Evolutionary conservation across 2,797 vertebrate genomes (phyloP).

Genomic region (Enteromius trimaculatus): DNA sequence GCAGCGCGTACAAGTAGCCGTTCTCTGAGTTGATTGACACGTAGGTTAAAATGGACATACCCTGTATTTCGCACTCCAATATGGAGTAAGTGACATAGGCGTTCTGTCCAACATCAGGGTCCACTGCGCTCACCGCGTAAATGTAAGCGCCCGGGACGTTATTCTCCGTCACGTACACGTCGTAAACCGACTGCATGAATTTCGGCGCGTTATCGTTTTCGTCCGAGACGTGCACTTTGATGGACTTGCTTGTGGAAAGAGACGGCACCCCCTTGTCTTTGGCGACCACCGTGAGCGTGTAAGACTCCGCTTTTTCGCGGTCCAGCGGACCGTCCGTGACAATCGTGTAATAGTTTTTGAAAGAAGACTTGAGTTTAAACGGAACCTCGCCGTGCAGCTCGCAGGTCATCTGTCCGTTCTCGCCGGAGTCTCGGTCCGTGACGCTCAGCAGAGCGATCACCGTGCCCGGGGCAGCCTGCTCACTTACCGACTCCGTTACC

Average conservation of each 20-base stretch:
- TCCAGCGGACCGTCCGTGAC: slow-evolving; percentile 93
- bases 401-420: slow-evolving; percentile 93
- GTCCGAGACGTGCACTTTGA: slow-evolving; percentile 94
- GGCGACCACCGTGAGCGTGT: slow-evolving; percentile 94
- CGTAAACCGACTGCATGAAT: slow-evolving; percentile 91
- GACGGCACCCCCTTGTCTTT: slow-evolving; percentile 88
- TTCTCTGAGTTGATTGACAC: slow-evolving; percentile 98
- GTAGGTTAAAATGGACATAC: slow-evolving; percentile 97
- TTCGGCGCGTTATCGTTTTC: slow-evolving; percentile 96
- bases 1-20: slow-evolving; percentile 94
- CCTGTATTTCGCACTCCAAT: slow-evolving; percentile 96
- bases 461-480: slow-evolving; percentile 91
- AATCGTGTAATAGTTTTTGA: slow-evolving; percentile 96
- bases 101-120: slow-evolving; percentile 91
- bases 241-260: slow-evolving; percentile 91
- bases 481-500: slow-evolving; percentile 94
- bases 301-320: slow-evolving; percentile 88
- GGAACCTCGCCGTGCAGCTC: slow-evolving; percentile 93
- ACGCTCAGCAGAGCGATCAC: slow-evolving; percentile 98
- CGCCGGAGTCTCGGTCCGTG: slow-evolving; percentile 91
- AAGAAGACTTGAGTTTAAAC: slow-evolving; percentile 94
- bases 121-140: slow-evolving; percentile 92
- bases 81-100: slow-evolving; percentile 93
- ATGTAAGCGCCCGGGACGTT: slow-evolving; percentile 98
- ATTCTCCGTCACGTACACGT: slow-evolving; percentile 97